Base-by-base conservation (phyloP, 2,888 invertebrate species). In the Scelioninae gen. 2 region DNA sequence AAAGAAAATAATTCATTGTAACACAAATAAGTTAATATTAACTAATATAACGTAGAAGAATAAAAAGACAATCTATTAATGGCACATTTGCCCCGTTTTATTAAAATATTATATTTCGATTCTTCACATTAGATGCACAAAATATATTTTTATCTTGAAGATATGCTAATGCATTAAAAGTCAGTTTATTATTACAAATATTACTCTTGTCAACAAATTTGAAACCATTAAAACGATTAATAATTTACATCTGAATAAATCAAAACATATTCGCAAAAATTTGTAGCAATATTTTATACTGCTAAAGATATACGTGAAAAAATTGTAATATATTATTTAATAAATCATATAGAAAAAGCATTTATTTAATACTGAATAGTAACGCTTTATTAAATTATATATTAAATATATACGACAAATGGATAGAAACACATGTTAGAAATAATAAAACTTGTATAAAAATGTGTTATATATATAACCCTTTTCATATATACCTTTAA, bases 71-170 rank as follows among this genome's bases (percentile, higher is more conserved):
- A 70, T 73, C 65, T 57, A 69, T 75, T n/a, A 68, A 78, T 78
- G 77, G 76, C 78, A 77, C 77, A 71, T 65, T 73, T 67, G 75
- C 60, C 76, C 77, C 19, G 22, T 41, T 60, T 61, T 53, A 55
- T 63, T 63, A 33, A 61, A 60, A 46, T 31, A 55, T 31, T 19
- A 65, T 10, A 46, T 46, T 57, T 53, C 37, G 33, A 41, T 43
- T 31, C 39, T 16, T 15, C n/a, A 19, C 18, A 19, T 16, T 7
- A 7, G 15, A 15, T 58, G 39, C 46, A 48, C 13, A 48, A 46
- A 16, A 39, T 46, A 46, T 16, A 39, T 2, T 39, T 48, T 28
- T 28, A 37, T 48, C 11, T 60, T 10, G 25, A 22, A 22, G 28
- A 37, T 39, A 48, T 16, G 16, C 6, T 5, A 33, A 11, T 31